Evolutionary conservation across 2,888 invertebrate species (phyloP).

Genomic region (Magallana nippona): DNA sequence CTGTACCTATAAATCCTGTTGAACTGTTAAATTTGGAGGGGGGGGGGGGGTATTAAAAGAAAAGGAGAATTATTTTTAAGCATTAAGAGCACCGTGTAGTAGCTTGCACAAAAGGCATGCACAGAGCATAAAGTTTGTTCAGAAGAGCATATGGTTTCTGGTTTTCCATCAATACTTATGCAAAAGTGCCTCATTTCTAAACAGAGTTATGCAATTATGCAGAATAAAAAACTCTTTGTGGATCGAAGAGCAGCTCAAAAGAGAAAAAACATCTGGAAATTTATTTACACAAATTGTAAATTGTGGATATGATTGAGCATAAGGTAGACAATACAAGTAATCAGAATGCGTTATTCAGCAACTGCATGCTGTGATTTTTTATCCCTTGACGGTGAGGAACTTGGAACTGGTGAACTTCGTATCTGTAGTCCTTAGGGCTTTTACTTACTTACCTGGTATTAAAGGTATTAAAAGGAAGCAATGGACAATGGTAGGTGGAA

Average conservation of each 20-base stretch:
- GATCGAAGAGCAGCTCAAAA: not conserved
- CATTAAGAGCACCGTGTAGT: slow-evolving; percentile 5
- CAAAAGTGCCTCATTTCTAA: slow-evolving; percentile 10
- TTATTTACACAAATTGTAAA: slow-evolving; percentile 14
- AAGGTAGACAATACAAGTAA: not conserved
- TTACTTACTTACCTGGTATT: too few relatives aligned
- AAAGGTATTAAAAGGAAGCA: too few relatives aligned
- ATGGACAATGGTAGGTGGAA: too few relatives aligned
- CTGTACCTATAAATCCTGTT: too few relatives aligned
- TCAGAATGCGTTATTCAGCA: not conserved
- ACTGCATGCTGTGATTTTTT: not conserved
- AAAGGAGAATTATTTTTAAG: too few relatives aligned
- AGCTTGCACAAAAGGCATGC: not conserved
- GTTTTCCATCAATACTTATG: slow-evolving; percentile 13
- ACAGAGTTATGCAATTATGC: slow-evolving; percentile 9
- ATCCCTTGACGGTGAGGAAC: not conserved
- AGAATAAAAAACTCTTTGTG: not conserved
- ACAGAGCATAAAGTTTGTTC: not conserved
- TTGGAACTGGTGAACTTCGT: too few relatives aligned
- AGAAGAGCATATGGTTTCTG: not conserved
- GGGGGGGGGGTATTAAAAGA: too few relatives aligned
- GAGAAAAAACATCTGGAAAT: not conserved
- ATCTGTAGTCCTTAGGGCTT: too few relatives aligned
- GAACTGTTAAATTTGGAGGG: too few relatives aligned
- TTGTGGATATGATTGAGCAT: not conserved